Evolutionary conservation across 1,140 invertebrate species (phyloP), one percentile per base, ranked within the genome.

Genomic region (Saccostrea cuccullata): DNA sequence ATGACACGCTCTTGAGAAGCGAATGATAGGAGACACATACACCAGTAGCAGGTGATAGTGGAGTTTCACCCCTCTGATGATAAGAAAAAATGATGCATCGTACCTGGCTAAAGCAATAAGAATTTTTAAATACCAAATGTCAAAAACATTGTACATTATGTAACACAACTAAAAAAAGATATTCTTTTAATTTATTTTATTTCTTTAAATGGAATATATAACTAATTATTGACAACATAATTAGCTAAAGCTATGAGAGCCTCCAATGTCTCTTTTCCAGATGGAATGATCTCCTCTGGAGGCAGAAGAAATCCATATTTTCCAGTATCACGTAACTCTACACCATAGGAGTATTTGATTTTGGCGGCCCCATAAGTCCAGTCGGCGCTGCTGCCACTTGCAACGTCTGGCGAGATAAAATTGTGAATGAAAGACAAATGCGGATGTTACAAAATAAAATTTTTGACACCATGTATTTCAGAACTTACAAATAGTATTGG

Each of bases 241-340:
- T 84, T 85, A 13, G 89, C 87, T 55, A 91, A 82, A 17, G 90
- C 89, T 26, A 89, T 83, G 15, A 92, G 30, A 15, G 88, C 92
- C 55, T 96, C 96, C 94, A 97, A 98, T 1, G 97, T 98, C 94
- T 98, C 98, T 89, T 95, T 93, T 4, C 96, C 97, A 86, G 97
- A 96, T 26, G 97, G 96, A 58, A 96, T 94, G 86, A 98, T 97
- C 90, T 96, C 96, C 11, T 94, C 92, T 17, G 93, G 91, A 9
- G 96, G 96, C 12, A 96, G 92, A 15, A 96, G 89, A 91, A 96
- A 96, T n/a, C 96, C 96, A 89, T 96, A 94, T 82, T 90, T 67
- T 23, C 93, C 93, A 13, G 64, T 90, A 83, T 94, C 93, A 55
- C 92, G 84, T 17, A 94, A 87, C 60, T 94, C 92, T 13, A 93